phyloP scores from a whole-genome alignment of 2,888 invertebrate genomes.

The Caradrina clavipalpis region DNA sequence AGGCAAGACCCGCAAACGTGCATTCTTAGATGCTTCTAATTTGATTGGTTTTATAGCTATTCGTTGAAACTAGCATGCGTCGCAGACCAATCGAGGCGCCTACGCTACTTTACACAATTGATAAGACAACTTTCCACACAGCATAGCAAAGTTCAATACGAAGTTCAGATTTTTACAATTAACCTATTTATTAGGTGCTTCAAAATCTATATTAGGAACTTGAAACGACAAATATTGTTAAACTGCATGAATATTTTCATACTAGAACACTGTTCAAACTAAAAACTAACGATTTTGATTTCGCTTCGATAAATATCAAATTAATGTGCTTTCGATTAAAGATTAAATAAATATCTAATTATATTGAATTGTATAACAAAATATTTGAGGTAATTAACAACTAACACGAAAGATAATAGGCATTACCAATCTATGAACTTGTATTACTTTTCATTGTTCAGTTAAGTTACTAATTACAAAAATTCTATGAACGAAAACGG shows the following conservation, averaged over 20 bases:
- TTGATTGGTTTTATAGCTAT: not conserved
- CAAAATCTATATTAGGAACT: slow-evolving; percentile 53
- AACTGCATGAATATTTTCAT: slow-evolving; percentile 76
- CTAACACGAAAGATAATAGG: slow-evolving; percentile 37
- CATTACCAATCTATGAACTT: slow-evolving; percentile 19
- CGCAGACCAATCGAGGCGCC: not conserved
- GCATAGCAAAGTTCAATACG: not conserved
- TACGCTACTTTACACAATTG: not conserved
- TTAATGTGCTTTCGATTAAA: slow-evolving; percentile 41
- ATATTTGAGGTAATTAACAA: slow-evolving; percentile 58
- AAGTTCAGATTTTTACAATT: not conserved
- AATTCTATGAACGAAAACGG: slow-evolving; percentile 23
- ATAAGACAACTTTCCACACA: not conserved
- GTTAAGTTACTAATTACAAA: slow-evolving; percentile 15
- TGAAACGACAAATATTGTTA: slow-evolving; percentile 66
- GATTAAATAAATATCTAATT: slow-evolving; percentile 51
- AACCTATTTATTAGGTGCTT: not conserved
- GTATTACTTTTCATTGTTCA: slow-evolving; percentile 24
- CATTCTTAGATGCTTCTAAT: not conserved
- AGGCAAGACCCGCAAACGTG: not conserved
- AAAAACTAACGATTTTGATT: slow-evolving; percentile 59
- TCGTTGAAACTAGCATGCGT: not conserved
- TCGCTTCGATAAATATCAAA: slow-evolving; percentile 45
- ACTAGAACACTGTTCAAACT: slow-evolving; percentile 62
- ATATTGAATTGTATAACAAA: slow-evolving; percentile 57